Percentiles rank a stretch among this genome's conserved stretches.
phyloP scores from a whole-genome alignment of 2,113 vertebrate genomes.

The Platichthys flesus region DNA sequence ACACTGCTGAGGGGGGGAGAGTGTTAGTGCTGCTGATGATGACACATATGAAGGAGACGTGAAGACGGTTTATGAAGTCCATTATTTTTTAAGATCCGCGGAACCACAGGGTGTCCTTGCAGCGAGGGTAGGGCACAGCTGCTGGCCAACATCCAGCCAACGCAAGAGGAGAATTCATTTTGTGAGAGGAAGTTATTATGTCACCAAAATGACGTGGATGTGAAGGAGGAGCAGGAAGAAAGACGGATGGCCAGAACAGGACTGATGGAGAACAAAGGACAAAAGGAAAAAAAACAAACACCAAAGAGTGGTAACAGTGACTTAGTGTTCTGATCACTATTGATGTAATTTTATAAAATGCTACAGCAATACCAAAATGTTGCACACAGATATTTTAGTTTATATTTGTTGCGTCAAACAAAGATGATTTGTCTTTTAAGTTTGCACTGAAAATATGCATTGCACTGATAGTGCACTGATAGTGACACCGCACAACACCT shows the following conservation, averaged over 20 bases:
- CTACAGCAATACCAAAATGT: conserved; percentile 10
- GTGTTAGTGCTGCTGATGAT: conserved; percentile 48
- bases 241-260: neutral
- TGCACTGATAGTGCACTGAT: conserved; percentile 3
- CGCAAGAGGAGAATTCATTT: neutral
- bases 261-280: neutral
- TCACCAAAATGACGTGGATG: neutral
- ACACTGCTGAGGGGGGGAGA: conserved; percentile 53
- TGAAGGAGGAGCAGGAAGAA: neutral
- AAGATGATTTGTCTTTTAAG: neutral
- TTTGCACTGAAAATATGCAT: conserved; percentile 27
- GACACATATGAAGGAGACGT: conserved; percentile 28
- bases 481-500: conserved; percentile 16
- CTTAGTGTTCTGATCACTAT: too few relatives aligned
- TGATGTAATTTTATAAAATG: neutral
- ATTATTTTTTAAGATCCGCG: conserved; percentile 37
- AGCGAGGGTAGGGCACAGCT: conserved; percentile 24
- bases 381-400: neutral
- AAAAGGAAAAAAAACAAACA: too few relatives aligned
- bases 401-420: neutral
- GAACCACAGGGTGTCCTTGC: conserved; percentile 22
- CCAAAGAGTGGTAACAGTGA: too few relatives aligned
- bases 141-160: neutral
- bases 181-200: neutral
- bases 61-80: conserved; percentile 41